Conservation (phyloP, 2,113 vertebrate species). For the Meleagris gallopavo region DNA sequence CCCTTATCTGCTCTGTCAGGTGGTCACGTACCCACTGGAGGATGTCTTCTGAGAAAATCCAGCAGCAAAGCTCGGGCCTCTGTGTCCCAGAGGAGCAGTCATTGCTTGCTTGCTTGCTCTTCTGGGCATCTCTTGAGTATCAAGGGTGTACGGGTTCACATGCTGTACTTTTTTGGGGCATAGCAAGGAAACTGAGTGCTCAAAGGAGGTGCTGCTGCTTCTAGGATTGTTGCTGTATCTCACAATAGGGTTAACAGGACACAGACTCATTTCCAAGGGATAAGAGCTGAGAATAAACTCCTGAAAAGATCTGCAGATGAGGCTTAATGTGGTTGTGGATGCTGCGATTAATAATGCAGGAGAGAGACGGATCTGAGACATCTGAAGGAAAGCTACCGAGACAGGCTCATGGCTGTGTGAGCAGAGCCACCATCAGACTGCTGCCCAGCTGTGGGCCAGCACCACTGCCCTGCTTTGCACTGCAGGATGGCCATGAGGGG, state of each 20-base stretch:
- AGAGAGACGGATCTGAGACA: background rate
- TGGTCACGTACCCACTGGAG: background rate
- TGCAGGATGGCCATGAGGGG: background rate
- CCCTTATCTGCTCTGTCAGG: background rate
- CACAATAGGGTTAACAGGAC: conserved; percentile 7
- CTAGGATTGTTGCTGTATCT: background rate
- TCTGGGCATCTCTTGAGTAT: background rate
- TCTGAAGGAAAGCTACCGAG: background rate
- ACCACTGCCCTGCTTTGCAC: background rate
- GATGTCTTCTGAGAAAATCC: background rate
- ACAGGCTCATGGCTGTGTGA: background rate
- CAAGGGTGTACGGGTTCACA: background rate
- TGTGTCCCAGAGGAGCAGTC: background rate
- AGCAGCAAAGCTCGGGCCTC: background rate
- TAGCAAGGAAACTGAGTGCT: background rate
- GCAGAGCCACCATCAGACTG: background rate
- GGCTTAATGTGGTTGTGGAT: conserved; percentile 23
- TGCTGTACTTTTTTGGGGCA: background rate
- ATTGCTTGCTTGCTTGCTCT: background rate
- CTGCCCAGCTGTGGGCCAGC: background rate
- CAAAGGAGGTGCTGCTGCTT: background rate
- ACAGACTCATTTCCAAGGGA: background rate
- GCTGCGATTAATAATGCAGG: conserved; percentile 55
- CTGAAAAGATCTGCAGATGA: conserved; percentile 4
- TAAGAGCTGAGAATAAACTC: background rate